Evolutionary conservation across 2,888 invertebrate species (phyloP).

Genomic region (Drosophila phalerata): DNA sequence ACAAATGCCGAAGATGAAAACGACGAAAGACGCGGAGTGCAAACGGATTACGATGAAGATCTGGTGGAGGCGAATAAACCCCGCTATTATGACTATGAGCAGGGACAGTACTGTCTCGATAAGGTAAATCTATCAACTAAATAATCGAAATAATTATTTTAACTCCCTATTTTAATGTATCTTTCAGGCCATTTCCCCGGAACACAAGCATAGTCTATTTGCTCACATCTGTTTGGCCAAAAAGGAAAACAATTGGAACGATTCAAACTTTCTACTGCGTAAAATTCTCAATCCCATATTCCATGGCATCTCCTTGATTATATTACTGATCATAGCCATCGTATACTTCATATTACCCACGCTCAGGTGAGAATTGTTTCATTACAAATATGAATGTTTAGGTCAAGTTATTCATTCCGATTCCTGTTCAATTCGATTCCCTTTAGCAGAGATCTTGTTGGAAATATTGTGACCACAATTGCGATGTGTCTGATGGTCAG

Average conservation of each 20-base stretch:
- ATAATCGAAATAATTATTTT: fast-evolving
- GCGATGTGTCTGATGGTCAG: constrained; percentile 91
- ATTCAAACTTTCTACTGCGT: constrained; percentile 90
- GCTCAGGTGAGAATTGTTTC: constrained; percentile 86
- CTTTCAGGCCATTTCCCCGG: constrained; percentile 79
- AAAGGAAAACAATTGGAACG: constrained; percentile 90
- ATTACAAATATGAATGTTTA: neutral
- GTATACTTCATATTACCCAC: constrained; percentile 94
- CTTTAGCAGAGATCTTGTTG: constrained; percentile 89
- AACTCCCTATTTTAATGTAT: neutral
- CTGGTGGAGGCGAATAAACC: constrained; percentile 86
- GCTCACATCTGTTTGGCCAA: constrained; percentile 91
- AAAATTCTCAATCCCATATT: constrained; percentile 92
- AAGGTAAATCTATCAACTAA: constrained; percentile 86
- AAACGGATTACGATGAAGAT: constrained; percentile 84
- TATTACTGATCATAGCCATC: constrained; percentile 90
- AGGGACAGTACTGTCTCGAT: constrained; percentile 93
- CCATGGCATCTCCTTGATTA: constrained; percentile 90
- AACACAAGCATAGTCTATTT: constrained; percentile 87
- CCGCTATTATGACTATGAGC: constrained; percentile 89
- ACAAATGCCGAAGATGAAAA: constrained; percentile 87
- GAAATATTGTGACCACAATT: constrained; percentile 94
- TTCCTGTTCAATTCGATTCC: constrained; percentile 24
- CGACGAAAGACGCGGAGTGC: constrained; percentile 66
- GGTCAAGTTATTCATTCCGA: constrained; percentile 1